phyloP scores from a whole-genome alignment of 2,888 invertebrate species.

The Synanthedon tipuliformis region DNA sequence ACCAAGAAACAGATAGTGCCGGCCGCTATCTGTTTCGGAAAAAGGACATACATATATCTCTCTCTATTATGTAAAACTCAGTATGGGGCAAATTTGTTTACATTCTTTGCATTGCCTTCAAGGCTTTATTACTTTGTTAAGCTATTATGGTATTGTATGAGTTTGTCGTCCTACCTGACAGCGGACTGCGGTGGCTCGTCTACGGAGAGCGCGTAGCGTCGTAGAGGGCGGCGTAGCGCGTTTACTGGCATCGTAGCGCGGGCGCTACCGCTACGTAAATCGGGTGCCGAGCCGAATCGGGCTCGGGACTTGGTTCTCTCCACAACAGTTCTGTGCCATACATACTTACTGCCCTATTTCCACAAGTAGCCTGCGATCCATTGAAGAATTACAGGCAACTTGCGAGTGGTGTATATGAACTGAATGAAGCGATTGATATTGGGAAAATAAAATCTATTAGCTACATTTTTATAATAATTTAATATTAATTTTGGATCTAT shows the following conservation, averaged over 20 bases:
- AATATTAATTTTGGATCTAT: neutral
- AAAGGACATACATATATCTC: no score
- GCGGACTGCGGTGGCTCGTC: conserved; percentile 76
- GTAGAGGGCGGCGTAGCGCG: conserved; percentile 65
- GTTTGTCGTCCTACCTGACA: conserved; percentile 38
- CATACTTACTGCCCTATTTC: conserved; percentile 27
- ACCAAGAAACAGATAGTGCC: no score
- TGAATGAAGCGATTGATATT: neutral
- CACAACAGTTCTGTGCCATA: conserved; percentile 37
- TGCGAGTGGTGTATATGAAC: conserved; percentile 1
- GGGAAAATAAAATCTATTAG: neutral
- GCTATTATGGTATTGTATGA: neutral
- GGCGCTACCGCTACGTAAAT: conserved; percentile 54
- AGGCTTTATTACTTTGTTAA: neutral
- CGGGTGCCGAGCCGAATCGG: conserved; percentile 73
- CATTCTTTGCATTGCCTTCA: no score
- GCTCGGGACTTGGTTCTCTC: conserved; percentile 39
- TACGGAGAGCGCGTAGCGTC: conserved; percentile 85
- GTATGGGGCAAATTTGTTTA: no score
- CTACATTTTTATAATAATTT: neutral
- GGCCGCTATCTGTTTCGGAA: no score
- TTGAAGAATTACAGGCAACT: conserved; percentile 10
- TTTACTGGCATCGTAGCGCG: conserved; percentile 44
- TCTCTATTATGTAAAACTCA: no score
- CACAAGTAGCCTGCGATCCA: conserved; percentile 13